These are phyloP conservation scores for Pseudomyrmex pallidus DNA, from an alignment of 1,140 invertebrate species.

Conservation along the genomic window DNA sequence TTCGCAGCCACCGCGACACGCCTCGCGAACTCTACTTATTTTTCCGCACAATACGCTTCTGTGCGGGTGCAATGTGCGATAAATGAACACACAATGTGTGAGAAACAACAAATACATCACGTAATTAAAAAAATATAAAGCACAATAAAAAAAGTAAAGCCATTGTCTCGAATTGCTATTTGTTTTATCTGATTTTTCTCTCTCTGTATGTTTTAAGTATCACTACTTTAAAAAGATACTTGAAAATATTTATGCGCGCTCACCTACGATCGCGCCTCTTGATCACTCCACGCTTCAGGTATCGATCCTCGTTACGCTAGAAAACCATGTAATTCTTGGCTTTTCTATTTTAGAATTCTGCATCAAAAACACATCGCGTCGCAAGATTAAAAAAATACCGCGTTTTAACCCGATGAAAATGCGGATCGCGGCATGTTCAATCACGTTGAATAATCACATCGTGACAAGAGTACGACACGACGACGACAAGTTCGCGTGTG, in stretches of 20 bases:
- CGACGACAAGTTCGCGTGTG: constrained; percentile 61
- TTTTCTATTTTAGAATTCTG: background rate
- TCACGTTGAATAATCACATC: constrained; percentile 26
- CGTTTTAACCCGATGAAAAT: background rate
- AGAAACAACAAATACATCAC: background rate
- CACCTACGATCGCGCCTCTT: constrained; percentile 43
- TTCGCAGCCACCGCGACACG: background rate
- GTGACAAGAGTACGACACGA: constrained; percentile 41
- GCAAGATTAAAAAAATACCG: background rate
- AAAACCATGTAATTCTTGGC: background rate
- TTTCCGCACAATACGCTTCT: constrained; percentile 34
- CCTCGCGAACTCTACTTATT: constrained; percentile 25
- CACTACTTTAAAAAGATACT: background rate
- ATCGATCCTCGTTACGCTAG: constrained; percentile 37
- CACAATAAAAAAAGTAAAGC: background rate
- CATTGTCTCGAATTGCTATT: background rate
- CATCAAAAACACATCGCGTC: background rate
- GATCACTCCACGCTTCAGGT: constrained; percentile 32
- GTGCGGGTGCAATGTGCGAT: constrained; percentile 17
- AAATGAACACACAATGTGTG: background rate
- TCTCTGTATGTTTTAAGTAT: background rate
- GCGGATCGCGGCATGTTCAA: constrained; percentile 31
- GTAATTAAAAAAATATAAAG: constrained; percentile 4
- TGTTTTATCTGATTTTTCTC: background rate
- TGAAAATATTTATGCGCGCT: no score